Base-by-base conservation (phyloP, 2,797 vertebrate genomes). In the Macropodus opercularis region DNA sequence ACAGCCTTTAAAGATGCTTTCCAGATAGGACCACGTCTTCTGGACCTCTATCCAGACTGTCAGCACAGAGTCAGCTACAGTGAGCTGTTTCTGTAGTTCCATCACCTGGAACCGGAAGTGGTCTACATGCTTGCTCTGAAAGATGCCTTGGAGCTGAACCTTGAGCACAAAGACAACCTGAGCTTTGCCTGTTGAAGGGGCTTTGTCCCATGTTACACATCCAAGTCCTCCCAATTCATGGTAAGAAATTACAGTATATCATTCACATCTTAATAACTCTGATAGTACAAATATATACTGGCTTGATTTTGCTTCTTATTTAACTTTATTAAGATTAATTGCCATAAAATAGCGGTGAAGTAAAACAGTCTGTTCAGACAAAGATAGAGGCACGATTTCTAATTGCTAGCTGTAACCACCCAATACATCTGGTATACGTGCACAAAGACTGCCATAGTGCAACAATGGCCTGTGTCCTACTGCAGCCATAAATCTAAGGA, bases 41-140 rank as follows among this genome's bases (percentile, higher is more conserved):
- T 95, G 94, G 69, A 95, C 89, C 71, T 93, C 91, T 76, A 94
- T 88, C 92, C 92, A 95, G 59, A 92, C 77, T 43, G 84, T 91
- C 69, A 94, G 81, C 40, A 93, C 87, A 0, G 84, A 83, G 54
- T 93, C 92, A 2, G 91, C 88, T 43, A 85, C 46, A 26, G 87
- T 93, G 55, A 92, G 75, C 48, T 90, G 89, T 58, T 81, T 92
- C 80, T 94, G 91, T 75, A 93, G 93, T 23, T 75, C 68, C 60
- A 91, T 85, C 19, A 93, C 86, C 85, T 94, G 85, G 48, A 86
- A 79, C 41, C 63, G 87, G 77, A 96, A 94, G 88, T 93, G 87
- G 23, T 91, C 80, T 34, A 93, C 80, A 3, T 92, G 87, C 60
- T 92, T 94, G 83, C 88, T 93, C 80, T 92, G 92, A 73, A 92